Base-by-base conservation (phyloP, 2,888 invertebrate species). In the Chaitophorus viminalis region DNA sequence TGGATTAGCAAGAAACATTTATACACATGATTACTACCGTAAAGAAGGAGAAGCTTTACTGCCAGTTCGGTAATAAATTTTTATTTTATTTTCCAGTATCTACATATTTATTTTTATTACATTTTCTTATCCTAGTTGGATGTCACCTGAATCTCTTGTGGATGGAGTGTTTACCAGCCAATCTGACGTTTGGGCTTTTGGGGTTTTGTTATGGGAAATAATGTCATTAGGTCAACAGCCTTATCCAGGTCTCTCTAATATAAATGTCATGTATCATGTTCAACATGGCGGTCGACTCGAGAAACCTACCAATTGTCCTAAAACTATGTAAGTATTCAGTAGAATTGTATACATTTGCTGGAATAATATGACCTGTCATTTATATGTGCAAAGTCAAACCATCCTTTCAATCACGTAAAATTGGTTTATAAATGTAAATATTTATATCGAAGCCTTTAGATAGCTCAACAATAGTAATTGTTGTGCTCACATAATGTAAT, bases 151-250 rank as follows among this genome's bases (percentile, higher is more conserved):
- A 92, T 97, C 98, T 39, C 92, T 99, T 21, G 95, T 97, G 2
- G 98, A 99, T 91, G 98, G 99, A 0, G 96, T 99, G 0, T 99
- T 99, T 91, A 98, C 98, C 0, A 96, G 96, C 82, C 98, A 99
- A 91, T 97, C 98, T 0, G 99, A 99, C 91, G 98, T 99, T 8
- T 99, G 99, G 99, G 95, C 97, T 0, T 97, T 97, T 92, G 97
- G 96, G 0, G 96, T 99, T 0, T 92, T 99, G 5, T 94, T 98
- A 91, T 99, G 99, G 98, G 99, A 99, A 93, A 97, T 99, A 79
- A 94, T 99, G 91, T 97, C 99, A 0, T 92, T 99, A 82, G 99
- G 99, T 0, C 97, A 98, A 91, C 98, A 98, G 91, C 99, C 99
- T 0, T 99, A 99, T 92, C 97, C 97, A 11, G 98, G 97, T 18